phyloP scores from a whole-genome alignment of 2,113 vertebrate genomes.

The Clarias macrocephalus region DNA sequence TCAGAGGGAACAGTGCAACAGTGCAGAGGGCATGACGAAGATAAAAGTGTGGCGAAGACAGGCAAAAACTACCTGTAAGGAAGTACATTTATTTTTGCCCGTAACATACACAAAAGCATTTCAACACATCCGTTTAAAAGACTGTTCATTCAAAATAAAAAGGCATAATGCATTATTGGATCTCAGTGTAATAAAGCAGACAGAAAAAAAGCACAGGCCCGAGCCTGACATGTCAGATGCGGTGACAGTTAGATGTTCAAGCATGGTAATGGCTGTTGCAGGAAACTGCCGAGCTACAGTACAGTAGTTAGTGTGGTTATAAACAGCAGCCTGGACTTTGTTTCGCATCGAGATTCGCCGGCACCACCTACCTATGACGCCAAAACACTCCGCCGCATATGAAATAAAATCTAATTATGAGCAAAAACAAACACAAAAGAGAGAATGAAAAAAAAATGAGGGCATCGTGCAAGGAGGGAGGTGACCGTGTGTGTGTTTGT shows the following conservation, averaged over 20 bases:
- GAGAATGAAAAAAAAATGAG: slow-evolving; percentile 61
- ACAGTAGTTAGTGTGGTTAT: slow-evolving; percentile 55
- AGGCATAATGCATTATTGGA: neutral
- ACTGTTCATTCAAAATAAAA: neutral
- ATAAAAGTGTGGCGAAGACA: slow-evolving; percentile 8
- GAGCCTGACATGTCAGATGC: slow-evolving; percentile 31
- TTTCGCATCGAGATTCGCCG: slow-evolving; percentile 43
- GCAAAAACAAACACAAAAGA: slow-evolving; percentile 78
- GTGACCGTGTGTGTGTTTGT: neutral
- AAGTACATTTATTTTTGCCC: neutral
- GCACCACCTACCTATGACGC: slow-evolving; percentile 86
- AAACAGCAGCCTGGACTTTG: slow-evolving; percentile 13
- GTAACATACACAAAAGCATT: slow-evolving; percentile 1
- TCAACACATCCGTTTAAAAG: neutral
- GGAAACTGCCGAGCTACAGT: slow-evolving; percentile 24
- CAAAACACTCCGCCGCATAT: slow-evolving; percentile 85
- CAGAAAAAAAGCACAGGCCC: slow-evolving; percentile 27
- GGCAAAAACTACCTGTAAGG: neutral
- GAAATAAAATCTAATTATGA: slow-evolving; percentile 86
- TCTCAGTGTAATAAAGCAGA: slow-evolving; percentile 31
- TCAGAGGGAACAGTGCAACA: neutral
- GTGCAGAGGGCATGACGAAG: neutral
- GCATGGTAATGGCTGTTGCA: slow-evolving; percentile 40
- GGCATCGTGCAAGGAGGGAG: slow-evolving; percentile 70
- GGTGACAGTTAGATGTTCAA: slow-evolving; percentile 38